Evolutionary conservation across 2,888 invertebrate genomes (phyloP).

Genomic region (Eledona agricola): DNA sequence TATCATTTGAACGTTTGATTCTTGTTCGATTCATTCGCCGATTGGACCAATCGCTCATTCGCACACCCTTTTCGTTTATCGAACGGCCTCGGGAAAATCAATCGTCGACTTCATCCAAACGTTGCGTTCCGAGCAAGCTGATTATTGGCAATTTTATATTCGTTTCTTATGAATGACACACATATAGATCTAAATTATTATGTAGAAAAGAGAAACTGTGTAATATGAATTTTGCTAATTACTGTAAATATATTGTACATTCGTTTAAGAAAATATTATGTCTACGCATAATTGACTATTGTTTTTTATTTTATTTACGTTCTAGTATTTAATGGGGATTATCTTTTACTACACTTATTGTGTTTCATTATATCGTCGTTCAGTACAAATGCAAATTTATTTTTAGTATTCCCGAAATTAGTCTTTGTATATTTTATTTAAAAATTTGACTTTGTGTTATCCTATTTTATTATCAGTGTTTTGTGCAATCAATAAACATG

Average conservation of each 20-base stretch:
- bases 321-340: constrained; percentile 53
- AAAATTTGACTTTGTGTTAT: constrained; percentile 52
- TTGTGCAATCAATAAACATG: constrained; percentile 62
- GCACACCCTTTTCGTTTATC: constrained; percentile 30
- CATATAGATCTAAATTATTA: constrained; percentile 56
- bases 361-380: constrained; percentile 50
- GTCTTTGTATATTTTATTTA: constrained; percentile 54
- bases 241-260: constrained; percentile 63
- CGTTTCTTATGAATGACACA: constrained; percentile 51
- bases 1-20: constrained; percentile 45
- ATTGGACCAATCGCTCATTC: constrained; percentile 45
- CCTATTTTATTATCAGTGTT: constrained; percentile 60
- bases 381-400: constrained; percentile 59
- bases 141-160: constrained; percentile 62
- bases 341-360: constrained; percentile 50
- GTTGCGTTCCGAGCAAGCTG: constrained; percentile 41
- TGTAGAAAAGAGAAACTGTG: constrained; percentile 52
- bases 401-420: constrained; percentile 57
- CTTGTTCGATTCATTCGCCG: constrained; percentile 38
- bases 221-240: constrained; percentile 59
- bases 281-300: constrained; percentile 51
- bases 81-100: no score
- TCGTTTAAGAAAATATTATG: constrained; percentile 60
- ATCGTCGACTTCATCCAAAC: no score
- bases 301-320: constrained; percentile 48